phyloP scores from a whole-genome alignment of 2,888 invertebrate genomes.

The Orchesellides sinensis region DNA sequence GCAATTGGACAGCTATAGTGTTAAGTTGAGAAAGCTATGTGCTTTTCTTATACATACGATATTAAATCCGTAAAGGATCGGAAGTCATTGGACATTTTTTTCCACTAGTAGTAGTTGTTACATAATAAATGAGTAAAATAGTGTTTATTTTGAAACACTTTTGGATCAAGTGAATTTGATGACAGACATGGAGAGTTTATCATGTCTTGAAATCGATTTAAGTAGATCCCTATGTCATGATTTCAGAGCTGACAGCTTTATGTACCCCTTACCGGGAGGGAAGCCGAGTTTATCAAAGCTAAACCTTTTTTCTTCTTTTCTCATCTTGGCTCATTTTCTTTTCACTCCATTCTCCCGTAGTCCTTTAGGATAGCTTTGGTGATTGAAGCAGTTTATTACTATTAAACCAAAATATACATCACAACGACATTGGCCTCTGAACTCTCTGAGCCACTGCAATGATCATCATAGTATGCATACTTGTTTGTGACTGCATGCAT shows the following conservation, averaged over 20 bases:
- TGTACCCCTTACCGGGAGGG: conserved; percentile 45
- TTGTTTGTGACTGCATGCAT: not conserved
- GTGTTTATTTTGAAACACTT: conserved; percentile 35
- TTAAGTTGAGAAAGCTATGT: too few relatives aligned
- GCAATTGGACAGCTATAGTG: not conserved
- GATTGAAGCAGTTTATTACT: not conserved
- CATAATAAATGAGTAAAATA: conserved; percentile 26
- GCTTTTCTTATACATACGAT: too few relatives aligned
- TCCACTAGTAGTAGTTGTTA: conserved; percentile 7
- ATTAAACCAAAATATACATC: not conserved
- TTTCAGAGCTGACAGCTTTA: conserved; percentile 64
- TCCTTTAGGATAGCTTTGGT: too few relatives aligned
- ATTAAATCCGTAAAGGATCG: too few relatives aligned
- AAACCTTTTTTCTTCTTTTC: not conserved
- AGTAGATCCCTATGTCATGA: conserved; percentile 65
- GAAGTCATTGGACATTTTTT: not conserved
- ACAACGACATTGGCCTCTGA: not conserved
- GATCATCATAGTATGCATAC: not conserved
- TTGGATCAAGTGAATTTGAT: conserved; percentile 55
- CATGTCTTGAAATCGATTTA: conserved; percentile 72
- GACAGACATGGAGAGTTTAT: conserved; percentile 69
- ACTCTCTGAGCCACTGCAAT: not conserved
- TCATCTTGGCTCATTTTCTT: not conserved
- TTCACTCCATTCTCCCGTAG: conserved; percentile 20
- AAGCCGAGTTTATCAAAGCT: not conserved